phyloP scores from a whole-genome alignment of 2,113 vertebrate species.

The Protobothrops flavoviridis region DNA sequence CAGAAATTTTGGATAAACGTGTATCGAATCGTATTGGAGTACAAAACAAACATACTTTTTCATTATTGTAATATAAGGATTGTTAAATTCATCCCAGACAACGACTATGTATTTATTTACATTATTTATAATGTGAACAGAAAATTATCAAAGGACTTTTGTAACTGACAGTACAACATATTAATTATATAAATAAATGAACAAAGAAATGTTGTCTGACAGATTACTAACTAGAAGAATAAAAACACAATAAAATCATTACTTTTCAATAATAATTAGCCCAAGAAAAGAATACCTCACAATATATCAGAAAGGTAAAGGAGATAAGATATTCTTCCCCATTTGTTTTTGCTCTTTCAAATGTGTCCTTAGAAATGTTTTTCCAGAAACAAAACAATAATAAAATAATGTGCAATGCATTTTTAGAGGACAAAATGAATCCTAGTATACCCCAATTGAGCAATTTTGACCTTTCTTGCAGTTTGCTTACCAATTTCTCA shows the following conservation, averaged over 20 bases:
- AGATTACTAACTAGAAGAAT: not conserved
- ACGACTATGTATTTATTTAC: not conserved
- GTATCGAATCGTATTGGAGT: not conserved
- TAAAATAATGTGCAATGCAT: conserved; percentile 8
- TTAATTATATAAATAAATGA: not conserved
- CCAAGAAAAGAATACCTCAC: not conserved
- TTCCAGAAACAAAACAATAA: conserved; percentile 22
- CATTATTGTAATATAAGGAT: not conserved
- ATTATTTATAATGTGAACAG: not conserved
- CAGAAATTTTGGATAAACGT: not conserved
- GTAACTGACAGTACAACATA: not conserved
- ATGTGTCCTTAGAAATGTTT: conserved; percentile 24
- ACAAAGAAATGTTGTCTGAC: not conserved
- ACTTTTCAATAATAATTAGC: not conserved
- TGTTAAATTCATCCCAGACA: not conserved
- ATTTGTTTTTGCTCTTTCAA: not conserved
- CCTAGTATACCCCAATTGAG: not conserved
- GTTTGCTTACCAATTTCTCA: conserved; percentile 46
- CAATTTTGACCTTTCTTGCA: conserved; percentile 34
- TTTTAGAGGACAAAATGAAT: conserved; percentile 30
- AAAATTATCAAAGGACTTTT: not conserved
- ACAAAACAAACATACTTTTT: not conserved
- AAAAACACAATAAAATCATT: not conserved
- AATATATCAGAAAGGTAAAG: not conserved
- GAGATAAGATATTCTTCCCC: not conserved